These are phyloP conservation scores for Chrysodeixis includens DNA, from an alignment of 2,888 invertebrate genomes.

Conservation along the genomic window DNA sequence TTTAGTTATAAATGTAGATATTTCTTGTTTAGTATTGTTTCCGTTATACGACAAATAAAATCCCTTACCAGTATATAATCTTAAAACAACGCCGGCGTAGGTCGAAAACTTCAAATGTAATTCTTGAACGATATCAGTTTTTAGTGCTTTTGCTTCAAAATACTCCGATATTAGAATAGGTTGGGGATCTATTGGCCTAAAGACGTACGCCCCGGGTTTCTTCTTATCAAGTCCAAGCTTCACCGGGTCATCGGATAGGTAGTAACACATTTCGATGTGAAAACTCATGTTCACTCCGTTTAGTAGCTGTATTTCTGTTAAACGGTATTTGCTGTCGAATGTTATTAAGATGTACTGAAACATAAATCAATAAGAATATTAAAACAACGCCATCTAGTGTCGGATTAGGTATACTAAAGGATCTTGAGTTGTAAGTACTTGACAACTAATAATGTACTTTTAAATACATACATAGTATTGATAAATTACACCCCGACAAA, in stretches of 20 bases:
- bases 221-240: slow-evolving; percentile 87
- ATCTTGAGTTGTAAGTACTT: no score
- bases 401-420: no score
- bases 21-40: no score
- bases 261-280: slow-evolving; percentile 91
- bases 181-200: slow-evolving; percentile 86
- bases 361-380: neutral
- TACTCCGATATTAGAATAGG: slow-evolving; percentile 57
- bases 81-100: slow-evolving; percentile 93
- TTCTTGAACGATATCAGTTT: slow-evolving; percentile 93
- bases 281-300: slow-evolving; percentile 73
- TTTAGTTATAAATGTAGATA: no score
- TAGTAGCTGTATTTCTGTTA: slow-evolving; percentile 85
- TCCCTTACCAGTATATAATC: slow-evolving; percentile 90
- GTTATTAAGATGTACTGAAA: slow-evolving; percentile 84
- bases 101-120: slow-evolving; percentile 89
- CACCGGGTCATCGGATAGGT: slow-evolving; percentile 91
- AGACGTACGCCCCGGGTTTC: slow-evolving; percentile 96
- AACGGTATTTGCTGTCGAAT: slow-evolving; percentile 77
- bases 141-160: slow-evolving; percentile 59
- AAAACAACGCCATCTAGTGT: no score
- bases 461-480: no score
- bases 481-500: no score
- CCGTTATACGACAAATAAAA: no score
- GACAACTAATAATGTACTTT: no score